A percentile compares a stretch with the other conserved stretches of the same genome.
Conservation (phyloP, 2,113 vertebrate genomes). For the Semnornis frantzii region DNA sequence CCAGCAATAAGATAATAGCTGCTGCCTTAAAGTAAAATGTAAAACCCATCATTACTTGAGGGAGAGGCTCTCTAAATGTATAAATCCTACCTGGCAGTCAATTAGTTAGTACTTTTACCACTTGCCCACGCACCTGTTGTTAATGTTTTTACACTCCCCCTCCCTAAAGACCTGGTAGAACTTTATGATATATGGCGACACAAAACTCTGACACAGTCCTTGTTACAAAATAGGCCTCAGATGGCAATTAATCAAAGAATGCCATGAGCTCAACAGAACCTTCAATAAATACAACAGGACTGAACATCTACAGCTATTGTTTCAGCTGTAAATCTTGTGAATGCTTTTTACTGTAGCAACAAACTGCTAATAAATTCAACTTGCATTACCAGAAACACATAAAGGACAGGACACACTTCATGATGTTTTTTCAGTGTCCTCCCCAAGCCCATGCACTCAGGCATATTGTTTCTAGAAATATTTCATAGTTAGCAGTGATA, state of each 20-base stretch:
- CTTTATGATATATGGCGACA: constrained; percentile 64
- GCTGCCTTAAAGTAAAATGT: background rate
- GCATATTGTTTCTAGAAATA: constrained; percentile 37
- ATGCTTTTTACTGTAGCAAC: constrained; percentile 64
- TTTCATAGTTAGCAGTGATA: constrained; percentile 1
- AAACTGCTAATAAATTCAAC: constrained; percentile 64
- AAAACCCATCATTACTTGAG: constrained; percentile 35
- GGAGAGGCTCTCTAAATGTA: constrained; percentile 29
- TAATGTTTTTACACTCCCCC: constrained; percentile 60
- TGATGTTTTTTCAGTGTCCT: constrained; percentile 32
- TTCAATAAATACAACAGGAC: constrained; percentile 55
- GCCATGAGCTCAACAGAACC: constrained; percentile 70
- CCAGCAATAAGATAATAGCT: background rate
- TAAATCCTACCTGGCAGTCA: constrained; percentile 58
- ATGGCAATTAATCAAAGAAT: constrained; percentile 74
- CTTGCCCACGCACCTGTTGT: constrained; percentile 56
- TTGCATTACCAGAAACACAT: constrained; percentile 40
- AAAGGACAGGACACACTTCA: constrained; percentile 29
- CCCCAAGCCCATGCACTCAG: background rate
- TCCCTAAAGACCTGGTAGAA: constrained; percentile 60
- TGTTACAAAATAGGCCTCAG: constrained; percentile 64
- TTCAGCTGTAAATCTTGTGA: constrained; percentile 69
- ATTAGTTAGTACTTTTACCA: constrained; percentile 58
- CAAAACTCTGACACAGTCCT: constrained; percentile 50
- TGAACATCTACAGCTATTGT: constrained; percentile 47